Conservation (phyloP, 1,140 invertebrate species). For the Oedothorax gibbosus region DNA sequence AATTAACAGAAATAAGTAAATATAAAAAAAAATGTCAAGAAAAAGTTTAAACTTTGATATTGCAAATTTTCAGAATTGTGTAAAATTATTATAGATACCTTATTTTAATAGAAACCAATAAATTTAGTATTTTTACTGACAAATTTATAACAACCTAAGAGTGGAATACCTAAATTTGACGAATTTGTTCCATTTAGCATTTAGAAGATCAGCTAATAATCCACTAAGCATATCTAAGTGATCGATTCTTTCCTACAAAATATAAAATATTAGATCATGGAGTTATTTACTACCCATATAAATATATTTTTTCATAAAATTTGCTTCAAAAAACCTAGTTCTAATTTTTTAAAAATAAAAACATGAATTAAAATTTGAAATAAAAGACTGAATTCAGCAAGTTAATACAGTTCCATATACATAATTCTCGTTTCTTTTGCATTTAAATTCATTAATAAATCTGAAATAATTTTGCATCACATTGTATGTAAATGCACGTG, state of each 20-base stretch:
- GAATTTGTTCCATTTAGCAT: conserved; percentile 98
- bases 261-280: too few relatives aligned
- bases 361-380: neutral
- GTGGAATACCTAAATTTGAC: conserved; percentile 81
- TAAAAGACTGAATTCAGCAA: neutral
- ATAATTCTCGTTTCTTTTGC: neutral
- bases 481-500: too few relatives aligned
- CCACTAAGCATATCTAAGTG: conserved; percentile 97
- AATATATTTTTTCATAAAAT: neutral
- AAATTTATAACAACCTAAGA: neutral
- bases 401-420: neutral
- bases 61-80: too few relatives aligned
- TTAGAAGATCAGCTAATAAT: conserved; percentile 90
- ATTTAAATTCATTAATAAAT: neutral
- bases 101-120: neutral
- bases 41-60: too few relatives aligned
- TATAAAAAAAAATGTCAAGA: too few relatives aligned
- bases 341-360: neutral
- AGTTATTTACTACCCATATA: neutral
- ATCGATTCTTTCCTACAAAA: conserved; percentile 85
- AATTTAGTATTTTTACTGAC: neutral
- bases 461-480: too few relatives aligned
- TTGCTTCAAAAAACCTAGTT: neutral
- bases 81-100: neutral
- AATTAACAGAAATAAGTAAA: too few relatives aligned